Conservation (phyloP, 2,113 vertebrate genomes). For the Mystacornis crossleyi region DNA sequence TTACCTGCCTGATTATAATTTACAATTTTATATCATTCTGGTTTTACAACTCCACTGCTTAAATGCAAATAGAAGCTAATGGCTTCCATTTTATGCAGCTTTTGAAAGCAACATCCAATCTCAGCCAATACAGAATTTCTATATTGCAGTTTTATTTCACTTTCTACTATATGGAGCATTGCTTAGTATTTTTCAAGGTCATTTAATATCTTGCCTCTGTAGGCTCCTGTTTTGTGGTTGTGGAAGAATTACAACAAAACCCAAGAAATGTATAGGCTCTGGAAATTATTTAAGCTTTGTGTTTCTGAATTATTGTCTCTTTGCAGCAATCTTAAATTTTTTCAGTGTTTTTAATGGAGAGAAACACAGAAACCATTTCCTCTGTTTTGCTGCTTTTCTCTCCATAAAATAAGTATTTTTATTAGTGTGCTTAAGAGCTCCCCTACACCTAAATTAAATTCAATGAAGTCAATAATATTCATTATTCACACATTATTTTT, state of each 20-base stretch:
- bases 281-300: background rate
- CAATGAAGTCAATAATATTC: background rate
- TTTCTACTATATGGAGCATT: background rate
- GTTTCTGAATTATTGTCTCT: background rate
- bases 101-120: background rate
- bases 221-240: background rate
- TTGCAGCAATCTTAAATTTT: background rate
- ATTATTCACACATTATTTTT: background rate
- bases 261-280: background rate
- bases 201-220: background rate
- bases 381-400: background rate
- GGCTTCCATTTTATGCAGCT: background rate
- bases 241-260: background rate
- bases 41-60: background rate
- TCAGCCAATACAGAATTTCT: background rate
- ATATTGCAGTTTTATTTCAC: background rate
- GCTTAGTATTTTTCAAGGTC: background rate
- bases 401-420: background rate
- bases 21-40: constrained; percentile 2
- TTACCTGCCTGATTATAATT: constrained; percentile 26
- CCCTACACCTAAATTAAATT: background rate
- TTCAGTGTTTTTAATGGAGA: background rate
- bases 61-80: constrained; percentile 42
- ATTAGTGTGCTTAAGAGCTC: background rate
- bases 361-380: background rate